Percentiles rank a stretch among this genome's conserved stretches.
These are phyloP conservation scores for Riptortus pedestris DNA, from an alignment of 1,140 invertebrate genomes.

Conservation along the genomic window DNA sequence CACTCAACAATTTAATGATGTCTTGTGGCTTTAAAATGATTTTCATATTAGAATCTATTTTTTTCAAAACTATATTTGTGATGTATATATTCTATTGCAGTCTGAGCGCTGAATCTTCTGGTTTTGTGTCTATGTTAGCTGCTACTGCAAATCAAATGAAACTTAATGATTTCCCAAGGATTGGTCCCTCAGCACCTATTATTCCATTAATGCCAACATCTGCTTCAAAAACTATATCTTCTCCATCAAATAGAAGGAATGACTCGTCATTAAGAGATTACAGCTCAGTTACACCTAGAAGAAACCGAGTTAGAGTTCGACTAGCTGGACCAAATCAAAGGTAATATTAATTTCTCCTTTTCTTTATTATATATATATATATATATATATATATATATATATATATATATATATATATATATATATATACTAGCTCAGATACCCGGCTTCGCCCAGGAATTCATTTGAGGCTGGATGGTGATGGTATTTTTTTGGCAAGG, in stretches of 20 bases:
- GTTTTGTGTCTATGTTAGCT: neutral
- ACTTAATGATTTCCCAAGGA: neutral
- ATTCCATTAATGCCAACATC: neutral
- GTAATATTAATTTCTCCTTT: neutral
- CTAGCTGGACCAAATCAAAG: neutral
- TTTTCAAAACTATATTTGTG: no score
- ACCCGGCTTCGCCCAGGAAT: no score
- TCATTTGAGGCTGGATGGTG: no score
- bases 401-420: no score
- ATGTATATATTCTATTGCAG: no score
- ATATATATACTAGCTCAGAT: no score
- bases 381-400: no score
- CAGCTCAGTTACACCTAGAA: neutral
- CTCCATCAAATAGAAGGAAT: neutral
- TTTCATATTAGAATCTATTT: no score
- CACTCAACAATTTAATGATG: no score
- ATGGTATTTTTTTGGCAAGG: no score
- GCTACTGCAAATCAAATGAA: neutral
- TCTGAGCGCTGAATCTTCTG: neutral
- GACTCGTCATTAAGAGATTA: neutral
- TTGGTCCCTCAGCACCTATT: neutral
- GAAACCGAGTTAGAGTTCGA: conserved; percentile 1
- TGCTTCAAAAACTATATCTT: neutral
- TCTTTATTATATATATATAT: no score
- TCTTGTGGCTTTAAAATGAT: no score